Base-by-base conservation (phyloP, 2,113 vertebrate species). In the Calidris pygmaea region DNA sequence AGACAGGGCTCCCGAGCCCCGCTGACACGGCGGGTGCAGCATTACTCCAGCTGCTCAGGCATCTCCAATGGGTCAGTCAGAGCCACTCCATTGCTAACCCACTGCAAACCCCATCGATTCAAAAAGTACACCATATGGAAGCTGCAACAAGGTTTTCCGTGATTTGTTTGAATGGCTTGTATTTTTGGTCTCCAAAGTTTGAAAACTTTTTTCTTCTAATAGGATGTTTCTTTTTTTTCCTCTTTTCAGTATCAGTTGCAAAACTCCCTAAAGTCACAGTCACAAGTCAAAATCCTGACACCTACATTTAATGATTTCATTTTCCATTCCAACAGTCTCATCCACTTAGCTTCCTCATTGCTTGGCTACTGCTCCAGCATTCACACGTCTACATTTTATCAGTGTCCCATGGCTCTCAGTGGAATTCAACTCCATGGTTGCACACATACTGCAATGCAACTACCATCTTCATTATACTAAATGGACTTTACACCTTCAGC, bases 141-240 rank as follows among this genome's bases (percentile, higher is more conserved):
- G 75, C 74, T 20, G 4, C 6, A 59, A 32, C 7, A n/a, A 5
- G 29, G 15, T 35, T 82, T 81, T 53, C 65, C 50, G 34, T 53
- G 76, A 67, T 76, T 82, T 72, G 27, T 77, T 76, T 89, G n/a
- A 89, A 87, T 9, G 30, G n/a, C 53, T 96, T 45, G 10, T 41
- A 62, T 37, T 92, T 85, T 72, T 68, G 12, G 9, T 72, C 59
- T 71, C 60, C 14, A 45, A 92, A 91, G 74, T 87, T 53, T 85
- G 56, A 77, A 94, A 95, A 76, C 63, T 89, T 76, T 72, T 80
- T 93, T 79, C 53, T 91, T 91, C 72, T 76, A 86, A 78, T 41
- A 65, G 29, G 47, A 16, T 85, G n/a, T 30, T 78, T 63, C 73
- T 66, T 68, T 91, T 73, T 86, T 63, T 23, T 16, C 60, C 45